A percentile compares a stretch with the other conserved stretches of the same genome.
These are phyloP conservation scores for Grus americana DNA, from an alignment of 2,113 vertebrate species.

Conservation along the genomic window DNA sequence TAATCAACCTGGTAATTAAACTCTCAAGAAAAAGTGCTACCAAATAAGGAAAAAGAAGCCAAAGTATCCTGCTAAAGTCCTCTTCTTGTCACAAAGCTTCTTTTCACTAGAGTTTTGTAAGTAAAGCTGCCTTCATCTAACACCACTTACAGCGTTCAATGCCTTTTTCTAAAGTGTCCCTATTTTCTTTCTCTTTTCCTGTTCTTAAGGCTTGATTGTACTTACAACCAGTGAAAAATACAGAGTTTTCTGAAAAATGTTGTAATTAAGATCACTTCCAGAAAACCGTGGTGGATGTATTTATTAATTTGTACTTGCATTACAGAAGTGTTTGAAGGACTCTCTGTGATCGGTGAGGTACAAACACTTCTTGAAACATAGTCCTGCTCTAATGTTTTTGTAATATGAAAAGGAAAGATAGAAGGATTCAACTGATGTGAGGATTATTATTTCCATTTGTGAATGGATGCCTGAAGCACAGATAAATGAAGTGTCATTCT, in stretches of 20 bases:
- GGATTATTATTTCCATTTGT: background rate
- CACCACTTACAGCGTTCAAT: background rate
- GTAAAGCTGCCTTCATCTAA: background rate
- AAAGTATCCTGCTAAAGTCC: background rate
- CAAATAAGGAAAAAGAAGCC: background rate
- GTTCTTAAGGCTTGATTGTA: slow-evolving; percentile 19
- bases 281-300: background rate
- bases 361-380: background rate
- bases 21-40: slow-evolving; percentile 30
- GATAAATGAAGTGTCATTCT: background rate
- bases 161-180: background rate
- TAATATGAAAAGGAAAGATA: background rate
- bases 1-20: slow-evolving; percentile 61
- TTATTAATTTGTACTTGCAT: background rate
- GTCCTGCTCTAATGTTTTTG: background rate
- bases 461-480: background rate
- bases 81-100: background rate
- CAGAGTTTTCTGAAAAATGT: background rate
- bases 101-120: background rate
- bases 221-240: background rate
- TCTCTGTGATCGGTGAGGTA: background rate
- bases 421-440: background rate
- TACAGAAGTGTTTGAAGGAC: background rate
- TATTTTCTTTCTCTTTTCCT: slow-evolving; percentile 29
- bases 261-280: background rate